phyloP scores from a whole-genome alignment of 2,888 invertebrate genomes.

The Apodemia hepburni region DNA sequence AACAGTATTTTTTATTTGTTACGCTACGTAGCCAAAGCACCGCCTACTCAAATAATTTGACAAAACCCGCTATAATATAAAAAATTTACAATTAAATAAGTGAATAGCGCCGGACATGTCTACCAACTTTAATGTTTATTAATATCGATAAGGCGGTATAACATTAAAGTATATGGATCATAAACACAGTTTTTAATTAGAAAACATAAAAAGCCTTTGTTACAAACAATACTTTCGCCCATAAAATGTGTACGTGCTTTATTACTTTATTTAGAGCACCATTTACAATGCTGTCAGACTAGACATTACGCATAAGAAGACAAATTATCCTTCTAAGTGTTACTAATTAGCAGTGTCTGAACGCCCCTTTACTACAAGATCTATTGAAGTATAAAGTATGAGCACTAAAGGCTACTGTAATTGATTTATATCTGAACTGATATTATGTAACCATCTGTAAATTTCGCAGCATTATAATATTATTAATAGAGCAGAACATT shows the following conservation, averaged over 20 bases:
- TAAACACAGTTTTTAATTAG: conserved; percentile 14
- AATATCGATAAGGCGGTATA: conserved; percentile 6
- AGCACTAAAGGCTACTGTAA: conserved; percentile 20
- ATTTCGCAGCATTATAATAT: background rate
- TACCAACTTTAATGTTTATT: background rate
- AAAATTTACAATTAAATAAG: background rate
- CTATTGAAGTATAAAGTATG: conserved; percentile 41
- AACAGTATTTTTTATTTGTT: background rate
- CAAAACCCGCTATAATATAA: background rate
- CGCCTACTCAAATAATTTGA: background rate
- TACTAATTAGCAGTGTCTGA: conserved; percentile 54
- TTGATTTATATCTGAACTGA: conserved; percentile 23
- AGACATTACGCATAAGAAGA: conserved; percentile 62
- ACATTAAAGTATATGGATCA: conserved; percentile 6
- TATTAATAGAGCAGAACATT: background rate
- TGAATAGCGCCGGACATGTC: background rate
- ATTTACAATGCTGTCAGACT: conserved; percentile 51
- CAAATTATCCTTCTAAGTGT: conserved; percentile 60
- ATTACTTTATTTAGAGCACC: conserved; percentile 55
- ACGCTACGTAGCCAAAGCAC: background rate
- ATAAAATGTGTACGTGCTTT: conserved; percentile 27
- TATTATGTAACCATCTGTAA: background rate
- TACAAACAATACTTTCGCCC: conserved; percentile 10
- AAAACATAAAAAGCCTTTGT: conserved; percentile 9
- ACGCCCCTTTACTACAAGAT: conserved; percentile 47